These are phyloP conservation scores for Saccostrea echinata DNA, from an alignment of 1,140 invertebrate species.

Conservation along the genomic window DNA sequence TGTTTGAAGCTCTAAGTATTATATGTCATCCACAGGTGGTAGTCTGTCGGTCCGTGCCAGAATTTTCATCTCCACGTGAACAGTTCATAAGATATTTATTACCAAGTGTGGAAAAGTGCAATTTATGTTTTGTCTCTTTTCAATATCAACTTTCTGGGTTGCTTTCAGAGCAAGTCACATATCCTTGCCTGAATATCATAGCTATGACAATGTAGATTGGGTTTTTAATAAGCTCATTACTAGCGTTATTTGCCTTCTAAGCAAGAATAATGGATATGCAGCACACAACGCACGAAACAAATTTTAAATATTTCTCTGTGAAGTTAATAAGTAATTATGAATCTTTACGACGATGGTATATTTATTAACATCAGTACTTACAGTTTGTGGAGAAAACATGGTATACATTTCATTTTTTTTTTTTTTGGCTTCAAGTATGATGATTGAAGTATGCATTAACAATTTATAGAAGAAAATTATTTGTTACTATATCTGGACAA, in stretches of 20 bases:
- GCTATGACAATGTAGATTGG: neutral
- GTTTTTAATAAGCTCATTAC: conserved; percentile 30
- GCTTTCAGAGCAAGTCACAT: neutral
- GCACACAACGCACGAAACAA: conserved; percentile 9
- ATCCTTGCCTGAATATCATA: neutral
- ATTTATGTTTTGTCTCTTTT: conserved; percentile 33
- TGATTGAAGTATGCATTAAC: no score
- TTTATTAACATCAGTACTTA: neutral
- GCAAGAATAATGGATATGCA: conserved; percentile 8
- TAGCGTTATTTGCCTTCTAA: conserved; percentile 10
- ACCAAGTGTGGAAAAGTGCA: conserved; percentile 31
- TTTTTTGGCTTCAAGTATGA: neutral
- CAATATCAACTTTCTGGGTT: conserved; percentile 25
- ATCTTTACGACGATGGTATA: neutral
- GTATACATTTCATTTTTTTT: neutral
- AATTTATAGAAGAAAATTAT: neutral
- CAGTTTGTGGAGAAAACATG: neutral
- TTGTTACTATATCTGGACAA: neutral
- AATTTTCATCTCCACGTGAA: conserved; percentile 11
- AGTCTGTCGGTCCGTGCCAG: neutral
- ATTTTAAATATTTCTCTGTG: conserved; percentile 14
- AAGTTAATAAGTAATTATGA: neutral
- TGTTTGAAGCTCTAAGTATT: conserved; percentile 12
- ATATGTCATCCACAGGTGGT: conserved; percentile 24
- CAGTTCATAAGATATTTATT: conserved; percentile 38